Conservation (phyloP, 2,113 vertebrate genomes). For the Centropristis striata region DNA sequence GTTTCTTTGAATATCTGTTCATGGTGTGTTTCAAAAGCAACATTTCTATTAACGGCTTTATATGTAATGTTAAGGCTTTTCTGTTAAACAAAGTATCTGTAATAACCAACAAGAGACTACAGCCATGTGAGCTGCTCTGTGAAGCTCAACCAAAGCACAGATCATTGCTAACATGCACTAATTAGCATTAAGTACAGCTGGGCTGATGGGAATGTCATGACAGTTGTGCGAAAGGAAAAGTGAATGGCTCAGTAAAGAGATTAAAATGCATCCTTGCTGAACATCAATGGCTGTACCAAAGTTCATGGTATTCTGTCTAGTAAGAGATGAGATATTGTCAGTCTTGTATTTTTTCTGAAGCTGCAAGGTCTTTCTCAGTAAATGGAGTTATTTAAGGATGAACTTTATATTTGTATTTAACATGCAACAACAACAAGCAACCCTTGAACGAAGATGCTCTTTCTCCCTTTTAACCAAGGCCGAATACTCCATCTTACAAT, state of each 20-base stretch:
- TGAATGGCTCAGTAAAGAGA: neutral
- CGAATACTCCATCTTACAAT: too few species aligned
- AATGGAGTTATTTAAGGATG: neutral
- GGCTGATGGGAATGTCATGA: neutral
- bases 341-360: neutral
- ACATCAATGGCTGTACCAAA: neutral
- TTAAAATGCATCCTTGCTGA: neutral
- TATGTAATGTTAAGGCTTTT: neutral
- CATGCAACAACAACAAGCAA: neutral
- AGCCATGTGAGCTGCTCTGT: neutral
- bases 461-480: neutral
- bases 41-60: neutral
- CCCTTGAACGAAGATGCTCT: too few species aligned
- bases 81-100: neutral
- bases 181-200: neutral
- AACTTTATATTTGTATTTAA: neutral
- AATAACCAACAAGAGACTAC: neutral
- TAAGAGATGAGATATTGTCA: too few species aligned
- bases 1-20: constrained; percentile 8
- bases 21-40: constrained; percentile 16
- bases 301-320: neutral
- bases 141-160: neutral
- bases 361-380: neutral
- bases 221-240: too few species aligned
- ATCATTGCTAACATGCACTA: neutral